Evolutionary conservation across 2,113 vertebrate genomes (phyloP).

Genomic region (Eulemur rufifrons): DNA sequence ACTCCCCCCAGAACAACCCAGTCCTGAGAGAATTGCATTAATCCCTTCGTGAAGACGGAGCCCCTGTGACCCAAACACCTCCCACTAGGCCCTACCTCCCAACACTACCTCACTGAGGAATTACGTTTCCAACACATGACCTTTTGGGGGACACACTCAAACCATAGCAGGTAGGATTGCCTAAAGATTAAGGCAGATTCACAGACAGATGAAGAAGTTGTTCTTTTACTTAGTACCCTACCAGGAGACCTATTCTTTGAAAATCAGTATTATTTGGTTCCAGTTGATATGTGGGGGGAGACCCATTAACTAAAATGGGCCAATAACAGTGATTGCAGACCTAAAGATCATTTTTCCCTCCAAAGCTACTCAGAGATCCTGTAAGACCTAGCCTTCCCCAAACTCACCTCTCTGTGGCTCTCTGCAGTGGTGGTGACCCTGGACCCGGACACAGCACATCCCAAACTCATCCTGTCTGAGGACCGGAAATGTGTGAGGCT

Average conservation of each 20-base stretch:
- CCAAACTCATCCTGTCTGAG: slow-evolving; percentile 86
- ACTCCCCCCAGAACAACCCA: neutral
- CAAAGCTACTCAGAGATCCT: neutral
- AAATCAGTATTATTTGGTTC: neutral
- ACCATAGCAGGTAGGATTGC: neutral
- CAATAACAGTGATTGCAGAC: neutral
- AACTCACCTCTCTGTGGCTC: neutral
- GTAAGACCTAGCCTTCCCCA: neutral
- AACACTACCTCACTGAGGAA: neutral
- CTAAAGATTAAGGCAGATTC: neutral
- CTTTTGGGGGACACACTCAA: neutral
- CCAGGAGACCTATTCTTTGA: neutral
- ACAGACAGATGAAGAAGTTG: neutral
- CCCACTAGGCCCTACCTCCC: neutral
- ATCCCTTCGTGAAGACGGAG: neutral
- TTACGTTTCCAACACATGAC: neutral
- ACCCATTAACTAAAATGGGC: neutral
- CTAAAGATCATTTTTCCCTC: neutral
- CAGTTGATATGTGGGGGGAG: neutral
- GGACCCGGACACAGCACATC: slow-evolving; percentile 88
- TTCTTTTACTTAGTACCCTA: neutral
- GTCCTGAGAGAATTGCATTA: neutral
- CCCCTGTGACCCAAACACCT: neutral
- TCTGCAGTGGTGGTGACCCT: slow-evolving; percentile 81
- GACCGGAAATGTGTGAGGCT: slow-evolving; percentile 86